phyloP scores from a whole-genome alignment of 2,113 vertebrate species.

The Eubucco bourcierii region DNA sequence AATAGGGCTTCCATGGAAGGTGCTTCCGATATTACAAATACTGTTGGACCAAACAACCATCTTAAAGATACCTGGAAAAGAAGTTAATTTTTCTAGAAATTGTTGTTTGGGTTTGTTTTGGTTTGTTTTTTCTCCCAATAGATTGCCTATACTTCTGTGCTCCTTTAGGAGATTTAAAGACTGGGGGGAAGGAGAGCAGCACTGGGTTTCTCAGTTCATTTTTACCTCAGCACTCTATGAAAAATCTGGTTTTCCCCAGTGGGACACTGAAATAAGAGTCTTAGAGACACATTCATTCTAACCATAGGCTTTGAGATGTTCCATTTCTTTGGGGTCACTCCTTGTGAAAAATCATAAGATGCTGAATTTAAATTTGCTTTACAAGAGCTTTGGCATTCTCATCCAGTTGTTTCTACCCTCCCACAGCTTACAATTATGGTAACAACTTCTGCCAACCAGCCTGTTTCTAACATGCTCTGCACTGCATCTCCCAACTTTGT shows the following conservation, averaged over 20 bases:
- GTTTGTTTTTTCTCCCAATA: neutral
- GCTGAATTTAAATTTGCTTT: neutral
- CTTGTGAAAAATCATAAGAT: neutral
- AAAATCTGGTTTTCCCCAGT: neutral
- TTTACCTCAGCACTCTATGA: neutral
- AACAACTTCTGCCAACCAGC: neutral
- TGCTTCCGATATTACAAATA: neutral
- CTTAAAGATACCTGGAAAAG: neutral
- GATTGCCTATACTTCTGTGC: neutral
- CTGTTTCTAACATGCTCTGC: neutral
- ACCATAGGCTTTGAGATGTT: neutral
- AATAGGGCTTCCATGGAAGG: neutral
- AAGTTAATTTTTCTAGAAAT: neutral
- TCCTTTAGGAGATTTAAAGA: neutral
- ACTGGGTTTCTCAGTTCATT: neutral
- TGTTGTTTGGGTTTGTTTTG: neutral
- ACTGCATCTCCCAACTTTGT: neutral
- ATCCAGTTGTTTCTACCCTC: neutral
- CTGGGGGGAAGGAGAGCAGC: neutral
- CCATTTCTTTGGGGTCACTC: neutral
- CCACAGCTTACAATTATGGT: neutral
- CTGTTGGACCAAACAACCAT: neutral
- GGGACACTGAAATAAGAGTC: neutral
- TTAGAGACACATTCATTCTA: neutral
- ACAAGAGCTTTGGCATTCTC: neutral